Evolutionary conservation across 2,797 vertebrate genomes (phyloP), one percentile per base, ranked within the genome.

Genomic region (Pelodytes ibericus): DNA sequence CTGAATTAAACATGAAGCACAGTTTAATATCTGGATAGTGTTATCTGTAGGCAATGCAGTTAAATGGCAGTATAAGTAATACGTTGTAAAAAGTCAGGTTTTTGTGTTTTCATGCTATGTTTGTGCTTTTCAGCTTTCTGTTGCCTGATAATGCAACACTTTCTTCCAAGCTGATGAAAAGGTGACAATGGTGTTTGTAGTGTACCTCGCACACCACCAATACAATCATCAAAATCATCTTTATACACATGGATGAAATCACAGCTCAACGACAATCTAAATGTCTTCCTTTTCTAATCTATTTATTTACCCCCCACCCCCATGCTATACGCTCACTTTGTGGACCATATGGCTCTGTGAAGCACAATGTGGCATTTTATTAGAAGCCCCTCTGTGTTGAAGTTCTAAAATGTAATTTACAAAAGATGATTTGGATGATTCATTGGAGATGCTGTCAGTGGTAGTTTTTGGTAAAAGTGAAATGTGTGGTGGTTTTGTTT

Each of bases 141-240:
- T 80, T 69, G 41, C 69, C 73, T 53, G 22, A 64, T 27, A 71
- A 71, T 47, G 59, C 77, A 49, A 74, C 61, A 39, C 53, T 76
- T 56, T 60, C 72, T 29, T 65, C 56, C 20, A 51, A 59, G 72
- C 56, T 72, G 72, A 63, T 71, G 16, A 76, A 71, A 73, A 75
- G 72, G 72, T 71, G 49, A 74, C 25, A 53, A 22, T 22, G n/a
- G 4, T 24, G 49, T 53, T 53, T 53, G 20, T n/a, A 16, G 49
- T 53, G n/a, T 53, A 7, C 2, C 49, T 22, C 6, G 11, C 20
- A 24, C 49, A 53, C 1, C n/a, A 22, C 49, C 49, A 16, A 53
- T 22, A 47, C 13, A 47, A n/a, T 53, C 3, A 53, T 53, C 20
- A 6, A 53, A 53, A 53, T 53, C 11, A 53, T 53, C 49, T 24